A percentile compares a stretch with the other conserved stretches of the same genome.
Conservation (phyloP, 2,113 vertebrate genomes). For the Oncorhynchus mykiss region DNA sequence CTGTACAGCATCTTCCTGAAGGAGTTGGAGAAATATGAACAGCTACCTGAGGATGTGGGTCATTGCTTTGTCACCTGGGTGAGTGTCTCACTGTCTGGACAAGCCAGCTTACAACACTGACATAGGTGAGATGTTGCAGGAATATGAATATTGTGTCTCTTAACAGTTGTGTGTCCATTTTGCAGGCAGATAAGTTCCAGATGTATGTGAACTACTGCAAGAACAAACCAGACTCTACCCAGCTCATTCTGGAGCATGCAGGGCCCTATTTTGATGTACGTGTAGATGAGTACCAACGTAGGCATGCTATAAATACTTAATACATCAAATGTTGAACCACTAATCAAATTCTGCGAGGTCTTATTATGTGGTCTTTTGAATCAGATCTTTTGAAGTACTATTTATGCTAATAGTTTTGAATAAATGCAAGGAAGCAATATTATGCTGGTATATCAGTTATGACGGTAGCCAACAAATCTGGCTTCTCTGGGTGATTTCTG, state of each 20-base stretch:
- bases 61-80: slow-evolving; percentile 99
- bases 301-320: not conserved
- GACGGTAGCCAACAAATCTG: too few relatives aligned
- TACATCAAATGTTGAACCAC: too few relatives aligned
- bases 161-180: not conserved
- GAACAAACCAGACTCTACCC: slow-evolving; percentile 98
- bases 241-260: slow-evolving; percentile 94
- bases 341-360: too few relatives aligned
- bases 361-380: not conserved
- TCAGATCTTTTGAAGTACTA: not conserved
- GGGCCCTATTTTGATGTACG: slow-evolving; percentile 97
- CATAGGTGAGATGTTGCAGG: not conserved
- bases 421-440: not conserved
- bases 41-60: slow-evolving; percentile 96
- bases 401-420: not conserved
- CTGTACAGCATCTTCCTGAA: slow-evolving; percentile 90
- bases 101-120: not conserved
- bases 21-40: slow-evolving; percentile 97
- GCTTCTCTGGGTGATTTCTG: too few relatives aligned
- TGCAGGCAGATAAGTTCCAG: slow-evolving; percentile 97
- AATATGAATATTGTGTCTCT: not conserved
- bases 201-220: slow-evolving; percentile 99
- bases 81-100: slow-evolving; percentile 36
- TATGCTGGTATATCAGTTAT: too few relatives aligned
- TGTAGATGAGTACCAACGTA: slow-evolving; percentile 18